These are phyloP conservation scores for Peromyscus melanophrys DNA, from an alignment of 2,797 vertebrate species.

Conservation along the genomic window DNA sequence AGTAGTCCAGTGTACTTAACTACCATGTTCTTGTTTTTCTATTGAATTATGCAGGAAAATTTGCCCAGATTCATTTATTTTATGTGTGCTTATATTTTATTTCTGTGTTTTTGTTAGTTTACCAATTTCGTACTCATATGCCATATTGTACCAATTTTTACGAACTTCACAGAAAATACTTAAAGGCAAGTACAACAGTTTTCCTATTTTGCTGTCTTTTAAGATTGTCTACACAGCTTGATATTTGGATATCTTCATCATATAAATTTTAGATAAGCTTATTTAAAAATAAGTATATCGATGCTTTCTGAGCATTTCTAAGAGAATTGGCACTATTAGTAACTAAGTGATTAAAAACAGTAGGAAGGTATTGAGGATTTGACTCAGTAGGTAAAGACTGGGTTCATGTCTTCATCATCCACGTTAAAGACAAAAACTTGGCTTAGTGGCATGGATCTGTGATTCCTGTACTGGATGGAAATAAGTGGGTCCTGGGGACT, in stretches of 20 bases:
- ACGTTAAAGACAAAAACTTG: neutral
- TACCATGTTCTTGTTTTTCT: neutral
- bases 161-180: conserved; percentile 17
- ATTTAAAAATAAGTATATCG: neutral
- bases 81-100: neutral
- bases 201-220: neutral
- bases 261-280: neutral
- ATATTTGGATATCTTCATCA: neutral
- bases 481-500: too few relatives aligned
- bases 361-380: neutral
- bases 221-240: neutral
- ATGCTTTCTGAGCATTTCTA: neutral
- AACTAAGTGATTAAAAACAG: neutral
- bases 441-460: neutral
- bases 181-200: neutral
- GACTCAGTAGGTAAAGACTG: neutral
- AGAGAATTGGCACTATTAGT: neutral
- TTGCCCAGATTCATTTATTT: neutral
- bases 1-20: neutral
- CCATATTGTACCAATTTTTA: neutral
- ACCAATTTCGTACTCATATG: neutral
- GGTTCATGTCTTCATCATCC: neutral
- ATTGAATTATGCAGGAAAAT: neutral
- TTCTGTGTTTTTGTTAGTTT: neutral
- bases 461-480: neutral